These are phyloP conservation scores for Euproctis similis DNA, from an alignment of 2,888 invertebrate genomes.

Conservation along the genomic window DNA sequence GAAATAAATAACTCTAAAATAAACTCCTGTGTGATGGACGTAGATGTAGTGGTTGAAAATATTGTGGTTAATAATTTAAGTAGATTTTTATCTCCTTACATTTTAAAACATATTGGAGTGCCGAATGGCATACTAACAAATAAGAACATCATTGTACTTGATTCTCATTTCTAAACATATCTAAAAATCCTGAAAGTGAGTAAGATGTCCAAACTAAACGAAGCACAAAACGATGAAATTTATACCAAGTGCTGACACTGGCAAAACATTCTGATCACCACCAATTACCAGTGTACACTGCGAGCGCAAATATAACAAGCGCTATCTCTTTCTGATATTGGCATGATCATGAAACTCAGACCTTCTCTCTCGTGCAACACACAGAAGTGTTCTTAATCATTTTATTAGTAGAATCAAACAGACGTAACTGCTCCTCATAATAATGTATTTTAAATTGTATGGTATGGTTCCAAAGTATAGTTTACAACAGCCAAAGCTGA, in stretches of 20 bases:
- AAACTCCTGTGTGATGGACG: no score
- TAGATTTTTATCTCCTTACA: no score
- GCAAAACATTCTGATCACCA: slow-evolving; percentile 70
- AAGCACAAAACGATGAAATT: slow-evolving; percentile 54
- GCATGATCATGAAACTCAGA: not conserved
- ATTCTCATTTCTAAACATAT: no score
- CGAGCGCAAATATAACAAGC: slow-evolving; percentile 46
- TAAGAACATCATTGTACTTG: no score
- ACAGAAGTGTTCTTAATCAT: slow-evolving; percentile 55
- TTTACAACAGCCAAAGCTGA: slow-evolving; percentile 8
- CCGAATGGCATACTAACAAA: no score
- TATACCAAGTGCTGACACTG: slow-evolving; percentile 62
- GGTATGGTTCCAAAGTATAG: slow-evolving; percentile 3
- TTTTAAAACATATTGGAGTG: no score
- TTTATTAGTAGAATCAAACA: slow-evolving; percentile 15
- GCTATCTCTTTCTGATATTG: slow-evolving; percentile 20
- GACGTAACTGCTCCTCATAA: slow-evolving; percentile 5
- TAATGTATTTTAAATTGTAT: slow-evolving; percentile 7
- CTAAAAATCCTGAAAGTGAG: no score
- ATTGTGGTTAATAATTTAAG: no score
- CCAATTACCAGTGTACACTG: slow-evolving; percentile 66
- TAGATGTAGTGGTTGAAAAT: no score
- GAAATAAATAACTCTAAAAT: no score
- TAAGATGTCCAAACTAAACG: slow-evolving; percentile 32
- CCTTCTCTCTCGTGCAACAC: slow-evolving; percentile 30